phyloP scores from a whole-genome alignment of 2,797 vertebrate genomes.

The Poeciliopsis turneri region DNA sequence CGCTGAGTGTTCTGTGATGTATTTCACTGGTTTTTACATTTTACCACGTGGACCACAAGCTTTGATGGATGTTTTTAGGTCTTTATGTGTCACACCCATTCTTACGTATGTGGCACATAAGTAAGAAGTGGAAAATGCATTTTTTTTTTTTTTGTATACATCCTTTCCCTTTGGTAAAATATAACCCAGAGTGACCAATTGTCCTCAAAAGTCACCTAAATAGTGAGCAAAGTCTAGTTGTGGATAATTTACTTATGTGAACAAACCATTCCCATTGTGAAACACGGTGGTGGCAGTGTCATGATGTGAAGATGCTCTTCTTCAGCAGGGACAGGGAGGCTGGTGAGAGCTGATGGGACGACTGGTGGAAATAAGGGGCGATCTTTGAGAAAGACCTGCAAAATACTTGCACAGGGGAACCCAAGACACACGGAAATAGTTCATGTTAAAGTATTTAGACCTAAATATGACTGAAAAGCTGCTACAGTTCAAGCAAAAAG shows the following conservation, averaged over 20 bases:
- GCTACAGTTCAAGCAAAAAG: neutral
- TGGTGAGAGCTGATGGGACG: neutral
- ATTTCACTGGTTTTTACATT: neutral
- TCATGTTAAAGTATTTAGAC: neutral
- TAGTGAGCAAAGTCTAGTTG: neutral
- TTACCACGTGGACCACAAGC: neutral
- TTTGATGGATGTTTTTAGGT: neutral
- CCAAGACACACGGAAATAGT: neutral
- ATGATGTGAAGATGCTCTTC: neutral
- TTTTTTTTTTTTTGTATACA: neutral
- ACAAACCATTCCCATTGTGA: neutral
- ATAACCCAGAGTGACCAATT: neutral
- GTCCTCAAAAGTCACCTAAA: neutral
- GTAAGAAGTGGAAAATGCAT: neutral
- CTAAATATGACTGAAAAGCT: neutral
- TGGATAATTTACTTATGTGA: neutral
- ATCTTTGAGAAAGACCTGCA: neutral
- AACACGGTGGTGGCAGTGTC: neutral
- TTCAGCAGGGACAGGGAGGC: neutral
- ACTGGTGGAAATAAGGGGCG: neutral
- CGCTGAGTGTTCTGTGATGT: neutral
- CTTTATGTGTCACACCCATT: neutral
- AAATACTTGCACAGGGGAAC: neutral
- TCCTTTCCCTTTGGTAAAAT: neutral
- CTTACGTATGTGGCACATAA: neutral